A percentile compares a stretch with the other conserved stretches of the same genome.
Evolutionary conservation across 2,113 vertebrate species (phyloP).

Genomic region (Elephantulus edwardii): DNA sequence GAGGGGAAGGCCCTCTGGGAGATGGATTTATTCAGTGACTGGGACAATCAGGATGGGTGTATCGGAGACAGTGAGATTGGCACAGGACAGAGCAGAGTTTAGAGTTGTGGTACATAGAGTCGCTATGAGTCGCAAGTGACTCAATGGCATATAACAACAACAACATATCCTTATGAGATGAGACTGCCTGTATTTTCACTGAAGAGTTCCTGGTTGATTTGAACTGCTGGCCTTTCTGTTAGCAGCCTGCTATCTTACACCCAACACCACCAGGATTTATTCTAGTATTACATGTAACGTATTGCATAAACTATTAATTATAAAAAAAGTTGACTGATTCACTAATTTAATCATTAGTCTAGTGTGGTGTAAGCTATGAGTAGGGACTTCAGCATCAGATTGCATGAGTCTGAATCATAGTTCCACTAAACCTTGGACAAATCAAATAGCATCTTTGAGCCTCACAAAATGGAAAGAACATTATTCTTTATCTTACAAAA

Average conservation of each 20-base stretch:
- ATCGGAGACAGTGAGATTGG: too few species aligned
- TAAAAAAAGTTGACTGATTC: not conserved
- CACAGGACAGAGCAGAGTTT: too few species aligned
- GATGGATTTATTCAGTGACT: too few species aligned
- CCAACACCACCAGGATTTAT: not conserved
- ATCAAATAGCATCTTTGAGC: not conserved
- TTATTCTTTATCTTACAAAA: not conserved
- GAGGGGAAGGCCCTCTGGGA: too few species aligned
- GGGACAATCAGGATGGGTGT: too few species aligned
- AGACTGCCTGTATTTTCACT: too few species aligned
- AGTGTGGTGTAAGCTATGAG: not conserved
- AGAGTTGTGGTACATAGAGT: too few species aligned
- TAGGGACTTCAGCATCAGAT: not conserved
- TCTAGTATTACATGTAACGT: not conserved
- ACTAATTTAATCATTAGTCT: not conserved
- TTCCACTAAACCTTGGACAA: not conserved
- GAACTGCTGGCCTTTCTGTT: not conserved
- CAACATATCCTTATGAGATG: too few species aligned
- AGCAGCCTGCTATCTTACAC: not conserved
- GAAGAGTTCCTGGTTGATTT: not conserved
- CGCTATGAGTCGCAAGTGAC: too few species aligned
- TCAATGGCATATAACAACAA: too few species aligned
- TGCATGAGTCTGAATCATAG: not conserved
- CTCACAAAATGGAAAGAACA: not conserved
- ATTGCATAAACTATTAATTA: not conserved